Evolutionary conservation across 2,888 invertebrate genomes (phyloP).

Genomic region (Tupiocoris notatus): DNA sequence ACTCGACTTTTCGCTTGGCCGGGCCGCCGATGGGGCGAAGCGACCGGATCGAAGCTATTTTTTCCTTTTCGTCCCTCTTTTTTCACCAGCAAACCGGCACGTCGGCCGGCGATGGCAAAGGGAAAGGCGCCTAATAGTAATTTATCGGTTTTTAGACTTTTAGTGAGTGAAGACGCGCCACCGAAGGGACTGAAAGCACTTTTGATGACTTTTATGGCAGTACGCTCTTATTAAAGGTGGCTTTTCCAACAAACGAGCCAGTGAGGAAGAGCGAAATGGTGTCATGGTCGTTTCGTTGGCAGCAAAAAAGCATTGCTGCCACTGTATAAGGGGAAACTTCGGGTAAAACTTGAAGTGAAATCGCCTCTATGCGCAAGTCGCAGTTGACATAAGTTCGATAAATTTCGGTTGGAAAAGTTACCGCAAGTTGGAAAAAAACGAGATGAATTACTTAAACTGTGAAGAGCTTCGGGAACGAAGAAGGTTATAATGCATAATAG

Average conservation of each 20-base stretch:
- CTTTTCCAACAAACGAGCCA: not conserved
- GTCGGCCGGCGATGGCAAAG: not conserved
- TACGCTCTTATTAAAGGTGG: not conserved
- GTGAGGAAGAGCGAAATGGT: not conserved
- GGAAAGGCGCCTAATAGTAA: constrained; percentile 16
- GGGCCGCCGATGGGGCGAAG: not conserved
- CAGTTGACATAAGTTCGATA: too few relatives aligned
- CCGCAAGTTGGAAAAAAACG: too few relatives aligned
- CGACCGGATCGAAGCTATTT: not conserved
- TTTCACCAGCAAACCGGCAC: not conserved
- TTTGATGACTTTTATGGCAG: not conserved
- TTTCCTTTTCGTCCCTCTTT: not conserved
- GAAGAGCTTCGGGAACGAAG: too few relatives aligned
- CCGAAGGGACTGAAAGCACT: not conserved
- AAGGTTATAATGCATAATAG: too few relatives aligned
- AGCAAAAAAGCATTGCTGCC: too few relatives aligned
- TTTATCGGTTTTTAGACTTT: constrained; percentile 14
- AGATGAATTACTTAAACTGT: too few relatives aligned
- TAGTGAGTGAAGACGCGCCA: not conserved
- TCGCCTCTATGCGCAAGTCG: too few relatives aligned
- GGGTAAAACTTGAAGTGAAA: too few relatives aligned
- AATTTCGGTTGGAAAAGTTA: too few relatives aligned
- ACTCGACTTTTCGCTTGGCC: not conserved
- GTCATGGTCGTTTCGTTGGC: not conserved
- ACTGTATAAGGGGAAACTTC: too few relatives aligned